Conservation (phyloP, 2,113 vertebrate species). For the Neodon shergylaensis region DNA sequence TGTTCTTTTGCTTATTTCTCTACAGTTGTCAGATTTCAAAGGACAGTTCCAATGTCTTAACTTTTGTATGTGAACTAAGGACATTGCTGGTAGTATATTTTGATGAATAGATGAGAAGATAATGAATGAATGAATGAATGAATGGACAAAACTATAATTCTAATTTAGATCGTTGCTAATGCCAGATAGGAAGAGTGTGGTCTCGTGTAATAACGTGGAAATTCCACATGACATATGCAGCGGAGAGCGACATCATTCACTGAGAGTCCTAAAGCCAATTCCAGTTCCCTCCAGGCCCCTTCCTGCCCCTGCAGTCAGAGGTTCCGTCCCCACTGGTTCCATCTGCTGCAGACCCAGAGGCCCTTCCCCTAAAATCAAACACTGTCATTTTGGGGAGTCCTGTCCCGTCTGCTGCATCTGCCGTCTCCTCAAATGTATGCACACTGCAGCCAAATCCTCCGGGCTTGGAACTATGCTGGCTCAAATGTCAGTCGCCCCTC, state of each 20-base stretch:
- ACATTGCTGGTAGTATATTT: neutral
- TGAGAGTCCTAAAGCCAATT: neutral
- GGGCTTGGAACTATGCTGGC: neutral
- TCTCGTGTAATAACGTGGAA: neutral
- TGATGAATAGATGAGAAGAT: no score
- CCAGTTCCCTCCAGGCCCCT: neutral
- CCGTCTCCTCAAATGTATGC: neutral
- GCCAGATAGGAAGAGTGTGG: neutral
- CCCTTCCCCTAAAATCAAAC: neutral
- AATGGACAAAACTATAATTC: neutral
- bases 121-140: neutral
- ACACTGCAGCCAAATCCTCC: neutral
- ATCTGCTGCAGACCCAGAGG: neutral
- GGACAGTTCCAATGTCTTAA: neutral
- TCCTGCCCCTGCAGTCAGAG: neutral
- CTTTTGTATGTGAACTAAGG: neutral
- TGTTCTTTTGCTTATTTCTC: neutral
- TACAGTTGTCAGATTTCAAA: neutral
- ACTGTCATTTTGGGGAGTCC: no score
- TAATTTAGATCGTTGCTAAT: neutral
- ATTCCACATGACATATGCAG: neutral
- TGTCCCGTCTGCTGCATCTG: no score
- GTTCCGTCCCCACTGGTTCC: fast-evolving
- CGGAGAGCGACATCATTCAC: no score
- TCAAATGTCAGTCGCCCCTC: neutral